Evolutionary conservation across 1,140 invertebrate genomes (phyloP).

Genomic region (Lutraria rhynchaena): DNA sequence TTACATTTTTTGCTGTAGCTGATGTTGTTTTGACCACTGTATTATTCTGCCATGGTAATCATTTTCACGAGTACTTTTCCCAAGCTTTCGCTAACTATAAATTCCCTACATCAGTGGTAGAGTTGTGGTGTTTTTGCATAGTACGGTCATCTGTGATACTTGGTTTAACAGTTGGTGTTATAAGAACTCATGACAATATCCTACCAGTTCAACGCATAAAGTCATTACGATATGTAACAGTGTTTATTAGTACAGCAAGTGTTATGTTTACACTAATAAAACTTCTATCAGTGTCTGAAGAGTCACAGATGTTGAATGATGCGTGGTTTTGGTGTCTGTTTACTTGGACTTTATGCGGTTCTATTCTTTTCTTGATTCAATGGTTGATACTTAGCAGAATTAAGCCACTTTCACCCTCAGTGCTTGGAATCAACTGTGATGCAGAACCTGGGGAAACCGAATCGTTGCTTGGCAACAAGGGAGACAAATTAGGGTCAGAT

Average conservation of each 20-base stretch:
- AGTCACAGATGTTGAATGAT: constrained; percentile 8
- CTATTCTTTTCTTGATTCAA: constrained; percentile 15
- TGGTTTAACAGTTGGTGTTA: constrained; percentile 38
- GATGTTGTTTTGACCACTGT: constrained; percentile 55
- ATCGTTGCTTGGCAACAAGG: constrained; percentile 9
- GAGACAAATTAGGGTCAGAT: background rate
- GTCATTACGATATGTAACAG: background rate
- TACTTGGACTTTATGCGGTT: constrained; percentile 26
- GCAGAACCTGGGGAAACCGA: constrained; percentile 9
- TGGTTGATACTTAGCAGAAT: constrained; percentile 34
- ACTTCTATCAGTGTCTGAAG: constrained; percentile 48
- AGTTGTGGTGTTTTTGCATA: constrained; percentile 43
- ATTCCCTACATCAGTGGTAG: constrained; percentile 52
- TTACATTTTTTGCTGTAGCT: background rate
- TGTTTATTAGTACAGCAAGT: background rate
- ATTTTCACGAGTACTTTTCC: constrained; percentile 44
- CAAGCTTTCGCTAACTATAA: constrained; percentile 5
- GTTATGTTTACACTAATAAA: constrained; percentile 54
- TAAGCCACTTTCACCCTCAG: background rate
- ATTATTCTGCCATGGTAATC: constrained; percentile 42
- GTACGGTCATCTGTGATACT: constrained; percentile 27
- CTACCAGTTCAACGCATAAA: constrained; percentile 20
- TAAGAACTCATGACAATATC: constrained; percentile 9
- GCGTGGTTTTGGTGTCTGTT: constrained; percentile 58
- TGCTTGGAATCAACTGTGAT: background rate